A percentile compares a stretch with the other conserved stretches of the same genome.
Conservation (phyloP, 2,113 vertebrate species). For the Hemicordylus capensis region DNA sequence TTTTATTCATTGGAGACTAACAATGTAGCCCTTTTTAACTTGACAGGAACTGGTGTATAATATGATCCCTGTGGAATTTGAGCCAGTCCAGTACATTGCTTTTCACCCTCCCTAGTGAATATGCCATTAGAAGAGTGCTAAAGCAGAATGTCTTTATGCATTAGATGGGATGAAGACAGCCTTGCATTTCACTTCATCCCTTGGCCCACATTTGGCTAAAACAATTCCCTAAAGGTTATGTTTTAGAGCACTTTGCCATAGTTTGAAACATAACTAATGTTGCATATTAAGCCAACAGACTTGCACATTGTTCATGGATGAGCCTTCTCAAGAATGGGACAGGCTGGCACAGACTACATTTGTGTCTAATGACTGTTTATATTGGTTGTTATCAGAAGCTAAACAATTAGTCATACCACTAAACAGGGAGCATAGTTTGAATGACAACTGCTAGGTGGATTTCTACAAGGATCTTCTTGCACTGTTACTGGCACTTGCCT, state of each 20-base stretch:
- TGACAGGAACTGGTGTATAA: not conserved
- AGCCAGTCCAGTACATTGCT: not conserved
- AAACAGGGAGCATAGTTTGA: conserved; percentile 12
- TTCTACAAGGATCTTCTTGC: not conserved
- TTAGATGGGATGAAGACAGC: not conserved
- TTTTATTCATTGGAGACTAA: not conserved
- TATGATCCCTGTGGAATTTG: not conserved
- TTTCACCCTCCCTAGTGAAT: not conserved
- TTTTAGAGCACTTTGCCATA: not conserved
- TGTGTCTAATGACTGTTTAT: not conserved
- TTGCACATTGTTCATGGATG: not conserved
- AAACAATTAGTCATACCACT: conserved; percentile 7
- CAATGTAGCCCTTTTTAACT: not conserved
- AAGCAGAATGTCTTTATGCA: not conserved
- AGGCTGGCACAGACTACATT: not conserved
- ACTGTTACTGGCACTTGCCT: not conserved
- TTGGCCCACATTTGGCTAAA: not conserved
- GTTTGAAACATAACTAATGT: not conserved
- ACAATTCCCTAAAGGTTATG: not conserved
- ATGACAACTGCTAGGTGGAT: not conserved
- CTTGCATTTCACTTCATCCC: not conserved
- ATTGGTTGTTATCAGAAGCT: not conserved
- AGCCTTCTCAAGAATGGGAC: not conserved
- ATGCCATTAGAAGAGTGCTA: not conserved
- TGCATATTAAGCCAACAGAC: not conserved